Base-by-base conservation (phyloP, 2,113 vertebrate species). In the Struthidea cinerea region DNA sequence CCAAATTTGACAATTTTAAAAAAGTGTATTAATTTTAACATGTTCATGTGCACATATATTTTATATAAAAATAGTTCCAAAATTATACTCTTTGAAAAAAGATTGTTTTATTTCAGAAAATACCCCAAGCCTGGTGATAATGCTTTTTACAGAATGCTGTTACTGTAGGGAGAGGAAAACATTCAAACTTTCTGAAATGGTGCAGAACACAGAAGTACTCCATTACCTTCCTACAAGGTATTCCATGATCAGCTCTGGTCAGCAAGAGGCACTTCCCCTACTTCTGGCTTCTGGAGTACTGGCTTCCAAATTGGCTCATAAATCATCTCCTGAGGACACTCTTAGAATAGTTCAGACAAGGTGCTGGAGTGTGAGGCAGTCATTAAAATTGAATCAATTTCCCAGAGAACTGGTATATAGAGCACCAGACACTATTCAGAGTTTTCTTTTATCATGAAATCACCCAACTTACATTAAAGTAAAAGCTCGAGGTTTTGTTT, bases 341-440 rank as follows among this genome's bases (percentile, higher is more conserved):
- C 28, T 55, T 50, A 35, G 21, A 3, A 30, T n/a, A 68, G 53
- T 42, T n/a, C 84, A 79, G 67, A 86, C 32, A 86, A 82, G 28
- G 39, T 89, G 42, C 61, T 89, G 42, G 75, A 46, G 33, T 67
- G 32, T 56, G 33, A 93, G 71, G 57, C 46, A 64, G 78, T 68
- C 64, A 52, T 60, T 90, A 77, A 84, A 91, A 96, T 42, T 2
- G 27, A 87, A 76, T 76, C 57, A 6, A 24, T 87, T 89, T 35
- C 44, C 49, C 37, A 65, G 26, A 76, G 42, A 79, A 65, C 26
- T 33, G 9, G 10, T 60, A 16, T 69, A 56, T 13, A 52, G 35
- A 61, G n/a, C 60, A 56, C 11, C 42, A 81, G 17, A 53, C 3
- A 9, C 22, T 39, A 22, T 30, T 67, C 49, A 53, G 22, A 30